phyloP scores from a whole-genome alignment of 2,113 vertebrate genomes.

The Brachypteracias leptosomus region DNA sequence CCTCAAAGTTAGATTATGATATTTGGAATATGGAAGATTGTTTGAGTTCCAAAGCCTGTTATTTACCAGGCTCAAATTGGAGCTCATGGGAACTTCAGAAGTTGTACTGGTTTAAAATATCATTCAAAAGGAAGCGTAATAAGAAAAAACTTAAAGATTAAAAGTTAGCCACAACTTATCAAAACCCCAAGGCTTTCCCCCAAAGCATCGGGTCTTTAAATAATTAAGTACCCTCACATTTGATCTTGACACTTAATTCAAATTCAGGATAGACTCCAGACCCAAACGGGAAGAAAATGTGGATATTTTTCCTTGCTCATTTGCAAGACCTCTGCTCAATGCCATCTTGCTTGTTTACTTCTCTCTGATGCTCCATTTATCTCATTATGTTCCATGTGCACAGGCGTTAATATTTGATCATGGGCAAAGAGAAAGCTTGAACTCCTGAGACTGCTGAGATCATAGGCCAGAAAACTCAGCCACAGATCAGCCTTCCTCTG shows the following conservation, averaged over 20 bases:
- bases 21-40: background rate
- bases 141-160: background rate
- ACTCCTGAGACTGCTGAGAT: background rate
- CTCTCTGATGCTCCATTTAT: conserved; percentile 37
- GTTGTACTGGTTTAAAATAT: background rate
- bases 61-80: background rate
- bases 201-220: conserved; percentile 27
- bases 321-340: conserved; percentile 8
- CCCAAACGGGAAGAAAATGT: background rate
- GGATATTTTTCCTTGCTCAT: background rate
- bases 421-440: background rate
- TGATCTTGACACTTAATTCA: conserved; percentile 56
- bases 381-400: conserved; percentile 11
- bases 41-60: background rate
- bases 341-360: conserved; percentile 39
- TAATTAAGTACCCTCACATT: conserved; percentile 39
- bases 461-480: background rate
- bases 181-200: conserved; percentile 20
- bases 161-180: conserved; percentile 26
- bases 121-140: background rate
- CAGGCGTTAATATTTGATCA: conserved; percentile 20
- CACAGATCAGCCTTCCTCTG: background rate
- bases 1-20: background rate
- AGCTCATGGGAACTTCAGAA: conserved; percentile 10
- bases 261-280: conserved; percentile 4